Evolutionary conservation across 2,888 invertebrate genomes (phyloP), one percentile per base, ranked within the genome.

Genomic region (Pristionchus japonicus): DNA sequence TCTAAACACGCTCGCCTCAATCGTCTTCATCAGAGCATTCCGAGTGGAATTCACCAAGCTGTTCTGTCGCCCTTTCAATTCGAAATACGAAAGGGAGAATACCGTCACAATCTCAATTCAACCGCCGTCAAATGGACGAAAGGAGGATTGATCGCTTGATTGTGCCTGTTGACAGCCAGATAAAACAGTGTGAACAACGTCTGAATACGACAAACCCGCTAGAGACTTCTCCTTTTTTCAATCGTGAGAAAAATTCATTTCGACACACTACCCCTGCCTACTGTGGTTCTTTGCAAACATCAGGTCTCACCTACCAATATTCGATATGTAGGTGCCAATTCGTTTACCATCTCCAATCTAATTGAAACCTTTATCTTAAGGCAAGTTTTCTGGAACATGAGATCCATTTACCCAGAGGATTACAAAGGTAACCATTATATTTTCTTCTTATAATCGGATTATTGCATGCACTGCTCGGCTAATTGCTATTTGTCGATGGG

Each of bases 1-100:
- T 13, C 47, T 80, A n/a, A 80, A 47, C 80, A 80, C 80, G 17
- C 43, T 77, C 43, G 77, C 77, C 11, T 77, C 77, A 20, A 77
- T 77, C 80, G 43, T 80, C 40, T 80, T 80, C 47, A 40, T 80
- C 13, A 20, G n/a, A 3, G 43, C 80, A 47, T 80, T 80, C n/a
- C 80, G 80, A n/a, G n/a, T 47, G 43, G 43, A 80, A 47, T 80
- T 80, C 47, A 15, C 43, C 23, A 34, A 3, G n/a, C 31, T 80
- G 11, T 43, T 77, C 77, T 11, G 77, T 70, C 70, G 20, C 15
- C 37, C 17, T 4, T n/a, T n/a, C 34, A 37, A 70, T 13, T 70
- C 17, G 34, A 31, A 3, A 17, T 52, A 52, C 17, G 23, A 17
- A 17, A 64, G 27, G 23, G 64, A 64, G 9, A n/a, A 31, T 13